Evolutionary conservation across 2,113 vertebrate genomes (phyloP).

Genomic region (Pelvicachromis taeniatus): DNA sequence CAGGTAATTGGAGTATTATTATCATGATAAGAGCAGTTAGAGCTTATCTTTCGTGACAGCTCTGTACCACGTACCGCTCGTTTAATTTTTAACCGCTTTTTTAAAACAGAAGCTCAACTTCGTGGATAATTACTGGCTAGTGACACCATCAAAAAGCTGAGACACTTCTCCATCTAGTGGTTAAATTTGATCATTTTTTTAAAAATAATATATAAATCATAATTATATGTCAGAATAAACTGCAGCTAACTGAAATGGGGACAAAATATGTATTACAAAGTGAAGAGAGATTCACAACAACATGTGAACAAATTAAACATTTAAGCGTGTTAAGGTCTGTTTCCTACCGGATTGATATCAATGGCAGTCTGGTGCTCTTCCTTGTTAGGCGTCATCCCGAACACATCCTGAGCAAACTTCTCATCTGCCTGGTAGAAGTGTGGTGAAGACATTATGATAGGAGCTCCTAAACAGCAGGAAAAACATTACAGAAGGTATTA

Average conservation of each 20-base stretch:
- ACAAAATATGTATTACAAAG: not conserved
- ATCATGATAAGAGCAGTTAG: conserved; percentile 18
- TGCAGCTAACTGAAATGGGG: not conserved
- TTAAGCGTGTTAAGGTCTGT: not conserved
- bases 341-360: conserved; percentile 88
- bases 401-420: conserved; percentile 75
- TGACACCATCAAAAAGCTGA: not conserved
- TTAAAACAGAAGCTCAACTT: not conserved
- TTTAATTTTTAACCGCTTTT: conserved; percentile 31
- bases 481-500: not conserved
- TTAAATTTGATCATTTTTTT: not conserved
- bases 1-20: not conserved
- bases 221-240: not conserved
- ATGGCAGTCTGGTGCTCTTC: conserved; percentile 83
- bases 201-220: not conserved
- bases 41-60: conserved; percentile 38
- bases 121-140: not conserved
- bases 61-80: not conserved
- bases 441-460: conserved; percentile 91
- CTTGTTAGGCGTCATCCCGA: conserved; percentile 84
- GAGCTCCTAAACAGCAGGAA: conserved; percentile 76
- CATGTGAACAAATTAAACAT: not conserved
- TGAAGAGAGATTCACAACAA: not conserved
- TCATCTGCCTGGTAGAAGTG: conserved; percentile 93
- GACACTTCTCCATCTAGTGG: conserved; percentile 31